Percentiles rank a stretch among this genome's conserved stretches.
Conservation (phyloP, 2,888 invertebrate genomes). For the Mesoligia furuncula region DNA sequence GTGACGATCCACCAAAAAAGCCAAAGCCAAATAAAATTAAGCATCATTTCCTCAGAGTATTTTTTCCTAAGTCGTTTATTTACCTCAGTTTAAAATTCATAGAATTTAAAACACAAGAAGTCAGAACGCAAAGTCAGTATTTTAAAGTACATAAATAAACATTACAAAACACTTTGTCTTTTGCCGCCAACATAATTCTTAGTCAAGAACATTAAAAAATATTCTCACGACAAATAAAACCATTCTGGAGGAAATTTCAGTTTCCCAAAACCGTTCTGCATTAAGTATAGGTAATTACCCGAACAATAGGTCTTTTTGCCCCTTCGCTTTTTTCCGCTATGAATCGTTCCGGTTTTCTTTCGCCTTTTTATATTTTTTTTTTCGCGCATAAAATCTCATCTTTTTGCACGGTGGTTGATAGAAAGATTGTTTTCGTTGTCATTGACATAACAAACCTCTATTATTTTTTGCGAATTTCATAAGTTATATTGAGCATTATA, state of each 20-base stretch:
- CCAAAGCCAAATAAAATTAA: background rate
- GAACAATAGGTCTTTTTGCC: constrained; percentile 63
- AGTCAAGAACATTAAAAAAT: constrained; percentile 52
- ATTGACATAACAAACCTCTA: too few species aligned
- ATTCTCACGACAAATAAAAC: constrained; percentile 55
- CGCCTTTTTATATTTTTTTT: constrained; percentile 17
- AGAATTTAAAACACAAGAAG: constrained; percentile 39
- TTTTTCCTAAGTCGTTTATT: constrained; percentile 3
- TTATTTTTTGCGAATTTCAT: too few species aligned
- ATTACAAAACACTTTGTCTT: constrained; percentile 47
- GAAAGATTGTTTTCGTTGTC: background rate
- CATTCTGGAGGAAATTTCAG: constrained; percentile 60
- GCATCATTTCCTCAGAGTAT: background rate
- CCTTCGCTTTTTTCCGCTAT: constrained; percentile 39
- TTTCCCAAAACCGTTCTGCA: constrained; percentile 64
- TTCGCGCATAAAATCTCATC: constrained; percentile 24
- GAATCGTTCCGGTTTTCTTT: constrained; percentile 40
- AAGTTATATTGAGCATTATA: too few species aligned
- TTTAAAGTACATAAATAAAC: constrained; percentile 48
- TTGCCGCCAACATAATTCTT: constrained; percentile 40
- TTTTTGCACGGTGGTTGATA: constrained; percentile 10
- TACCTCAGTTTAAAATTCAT: constrained; percentile 39
- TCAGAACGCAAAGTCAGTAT: constrained; percentile 20
- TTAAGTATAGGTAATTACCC: constrained; percentile 71
- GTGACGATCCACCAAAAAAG: background rate